Conservation (phyloP, 35 echinoderm and acorn worm species). For the Diadema setosum region DNA sequence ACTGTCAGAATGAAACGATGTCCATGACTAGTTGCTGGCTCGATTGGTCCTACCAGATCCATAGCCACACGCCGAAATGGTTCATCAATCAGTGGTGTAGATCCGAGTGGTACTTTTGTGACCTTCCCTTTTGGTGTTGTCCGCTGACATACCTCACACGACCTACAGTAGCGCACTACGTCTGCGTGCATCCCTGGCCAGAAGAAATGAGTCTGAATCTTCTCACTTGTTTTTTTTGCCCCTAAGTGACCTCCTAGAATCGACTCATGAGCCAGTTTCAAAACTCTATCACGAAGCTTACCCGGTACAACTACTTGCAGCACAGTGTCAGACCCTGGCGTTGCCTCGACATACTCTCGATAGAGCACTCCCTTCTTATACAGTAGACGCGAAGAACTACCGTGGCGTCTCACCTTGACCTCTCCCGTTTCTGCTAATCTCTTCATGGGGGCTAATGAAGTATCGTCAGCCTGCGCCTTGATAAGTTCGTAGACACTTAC, state of each 20-base stretch:
- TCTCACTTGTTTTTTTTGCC: constrained; percentile 48
- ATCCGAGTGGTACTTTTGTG: constrained; percentile 32
- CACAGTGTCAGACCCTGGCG: constrained; percentile 7
- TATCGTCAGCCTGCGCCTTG: background rate
- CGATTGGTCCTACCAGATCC: no score
- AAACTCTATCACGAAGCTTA: no score
- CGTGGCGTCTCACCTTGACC: no score
- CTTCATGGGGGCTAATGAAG: background rate
- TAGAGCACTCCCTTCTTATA: constrained; percentile 41
- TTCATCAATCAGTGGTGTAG: no score
- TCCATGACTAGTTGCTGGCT: no score
- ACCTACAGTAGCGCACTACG: constrained; percentile 22
- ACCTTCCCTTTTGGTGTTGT: constrained; percentile 57
- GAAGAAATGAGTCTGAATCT: constrained; percentile 49
- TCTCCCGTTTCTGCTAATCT: no score
- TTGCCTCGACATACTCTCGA: constrained; percentile 6
- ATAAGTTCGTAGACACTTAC: background rate
- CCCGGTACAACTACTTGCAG: constrained; percentile 38
- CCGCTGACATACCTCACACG: constrained; percentile 62
- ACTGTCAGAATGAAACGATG: no score
- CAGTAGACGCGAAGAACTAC: no score
- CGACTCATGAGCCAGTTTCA: constrained; percentile 62
- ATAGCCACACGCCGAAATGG: no score
- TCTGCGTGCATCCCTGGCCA: constrained; percentile 65
- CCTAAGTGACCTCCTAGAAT: constrained; percentile 64